phyloP scores from a whole-genome alignment of 2,888 invertebrate genomes.

The Temnothorax ravouxi region DNA sequence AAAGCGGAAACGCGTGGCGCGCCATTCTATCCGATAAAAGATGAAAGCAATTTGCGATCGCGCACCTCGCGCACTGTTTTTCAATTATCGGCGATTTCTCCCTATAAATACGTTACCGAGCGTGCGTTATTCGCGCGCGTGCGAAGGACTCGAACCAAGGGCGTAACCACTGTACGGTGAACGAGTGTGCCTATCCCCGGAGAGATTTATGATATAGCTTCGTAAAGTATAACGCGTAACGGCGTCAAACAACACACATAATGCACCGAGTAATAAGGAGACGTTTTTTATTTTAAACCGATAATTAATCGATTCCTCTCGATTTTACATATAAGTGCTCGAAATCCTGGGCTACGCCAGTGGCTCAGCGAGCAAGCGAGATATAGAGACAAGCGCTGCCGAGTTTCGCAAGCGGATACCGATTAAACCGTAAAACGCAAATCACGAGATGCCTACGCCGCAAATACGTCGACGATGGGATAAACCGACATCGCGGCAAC shows the following conservation, averaged over 20 bases:
- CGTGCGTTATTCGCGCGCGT: conserved; percentile 46
- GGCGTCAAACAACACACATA: background rate
- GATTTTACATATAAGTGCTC: background rate
- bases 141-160: conserved; percentile 40
- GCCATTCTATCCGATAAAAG: conserved; percentile 44
- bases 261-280: background rate
- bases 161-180: conserved; percentile 6
- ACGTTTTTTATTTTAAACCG: background rate
- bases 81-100: conserved; percentile 58
- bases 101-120: conserved; percentile 36
- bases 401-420: conserved; percentile 53
- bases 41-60: conserved; percentile 57
- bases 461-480: conserved; percentile 72
- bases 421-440: conserved; percentile 72
- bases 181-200: background rate
- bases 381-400: background rate
- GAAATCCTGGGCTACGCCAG: conserved; percentile 20
- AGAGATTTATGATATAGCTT: background rate
- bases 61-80: conserved; percentile 54
- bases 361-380: background rate
- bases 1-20: conserved; percentile 37
- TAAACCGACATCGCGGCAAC: conserved; percentile 70
- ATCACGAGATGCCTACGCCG: conserved; percentile 69
- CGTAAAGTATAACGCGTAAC: background rate
- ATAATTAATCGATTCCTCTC: background rate